phyloP scores from a whole-genome alignment of 2,797 vertebrate genomes.

The Lacerta bilineata region DNA sequence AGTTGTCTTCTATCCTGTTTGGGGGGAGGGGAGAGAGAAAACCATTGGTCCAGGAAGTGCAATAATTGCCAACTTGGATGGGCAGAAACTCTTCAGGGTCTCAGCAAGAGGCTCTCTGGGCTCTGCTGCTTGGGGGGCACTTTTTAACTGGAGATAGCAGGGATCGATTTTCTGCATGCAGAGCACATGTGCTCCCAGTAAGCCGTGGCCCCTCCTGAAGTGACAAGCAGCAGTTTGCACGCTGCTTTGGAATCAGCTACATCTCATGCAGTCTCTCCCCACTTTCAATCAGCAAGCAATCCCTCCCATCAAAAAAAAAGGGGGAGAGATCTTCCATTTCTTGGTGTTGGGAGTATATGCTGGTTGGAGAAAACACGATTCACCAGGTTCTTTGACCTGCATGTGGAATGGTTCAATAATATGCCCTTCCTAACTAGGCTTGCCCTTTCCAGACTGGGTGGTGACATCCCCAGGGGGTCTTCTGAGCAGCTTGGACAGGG shows the following conservation, averaged over 20 bases:
- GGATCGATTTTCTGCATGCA: neutral
- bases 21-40: neutral
- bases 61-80: neutral
- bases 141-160: neutral
- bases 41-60: rapidly evolving
- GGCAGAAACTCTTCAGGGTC: too few relatives aligned
- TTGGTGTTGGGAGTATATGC: neutral
- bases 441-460: neutral
- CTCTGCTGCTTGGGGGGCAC: too few relatives aligned
- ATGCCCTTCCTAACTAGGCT: neutral
- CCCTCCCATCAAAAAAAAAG: neutral
- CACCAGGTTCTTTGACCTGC: neutral
- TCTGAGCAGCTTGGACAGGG: neutral
- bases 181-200: too few relatives aligned
- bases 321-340: neutral
- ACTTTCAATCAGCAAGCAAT: neutral
- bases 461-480: neutral
- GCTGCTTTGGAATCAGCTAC: neutral
- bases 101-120: neutral
- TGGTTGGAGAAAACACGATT: neutral
- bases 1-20: too few relatives aligned
- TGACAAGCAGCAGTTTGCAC: neutral
- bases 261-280: neutral
- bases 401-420: too few relatives aligned
- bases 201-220: too few relatives aligned